Base-by-base conservation (phyloP, 2,113 vertebrate species). In the Mastomys coucha region DNA sequence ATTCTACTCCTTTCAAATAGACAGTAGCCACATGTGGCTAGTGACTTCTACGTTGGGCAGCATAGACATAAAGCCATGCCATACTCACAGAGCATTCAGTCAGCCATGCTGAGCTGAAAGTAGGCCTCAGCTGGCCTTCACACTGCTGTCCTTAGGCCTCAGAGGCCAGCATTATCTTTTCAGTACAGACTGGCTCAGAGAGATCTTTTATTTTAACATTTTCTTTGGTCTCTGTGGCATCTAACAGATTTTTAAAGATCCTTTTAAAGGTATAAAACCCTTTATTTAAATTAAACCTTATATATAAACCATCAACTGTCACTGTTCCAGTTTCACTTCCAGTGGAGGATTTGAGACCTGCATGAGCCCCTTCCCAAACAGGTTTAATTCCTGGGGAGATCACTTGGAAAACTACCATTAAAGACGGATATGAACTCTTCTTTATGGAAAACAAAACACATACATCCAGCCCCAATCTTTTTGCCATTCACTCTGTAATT, bases 271-370 rank as follows among this genome's bases (percentile, higher is more conserved):
- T 65, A 82, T 51, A 80, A 78, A 88, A 42, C 56, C 20, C 45
- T 92, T 88, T 82, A 91, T 77, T 86, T 53, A 92, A 93, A 93
- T 65, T 26, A 94, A 72, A 76, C 80, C 58, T 84, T 90, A 67
- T 49, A 36, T 73, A 78, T 56, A 88, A 77, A 76, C 85, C 72
- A 88, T 12, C 94, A 85, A 45, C 87, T 17, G 31, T 26, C 80
- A 39, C 14, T 90, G 56, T 3, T 76, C 49, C 28, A 73, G 17
- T 45, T 88, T 26, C 3, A 92, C 45, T 36, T 90, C 42, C 72
- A n/a, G 28, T 51, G 28, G 72, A 53, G 22, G 14, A n/a, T 53
- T 63, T 73, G n/a, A 90, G 39, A 78, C 14, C 16, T 33, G 72
- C 53, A 65, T 8, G 7, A 76, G 58, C 51, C 58, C n/a, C 73